Percentiles rank a stretch among this genome's conserved stretches.
Evolutionary conservation across 2,888 invertebrate genomes (phyloP).

Genomic region (Amitus sp.): DNA sequence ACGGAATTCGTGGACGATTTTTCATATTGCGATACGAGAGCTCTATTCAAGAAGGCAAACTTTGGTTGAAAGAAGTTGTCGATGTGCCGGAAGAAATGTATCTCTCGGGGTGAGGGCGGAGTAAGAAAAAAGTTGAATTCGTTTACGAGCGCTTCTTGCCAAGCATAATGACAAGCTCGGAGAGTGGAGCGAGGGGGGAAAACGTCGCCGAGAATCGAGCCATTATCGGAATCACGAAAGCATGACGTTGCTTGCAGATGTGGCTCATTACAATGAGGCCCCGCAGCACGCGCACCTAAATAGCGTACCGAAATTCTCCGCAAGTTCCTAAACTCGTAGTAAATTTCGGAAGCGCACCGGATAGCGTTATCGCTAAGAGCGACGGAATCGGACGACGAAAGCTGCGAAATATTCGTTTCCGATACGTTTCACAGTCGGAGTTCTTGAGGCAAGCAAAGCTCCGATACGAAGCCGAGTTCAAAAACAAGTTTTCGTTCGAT

Average conservation of each 20-base stretch:
- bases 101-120: too few species aligned
- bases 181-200: neutral
- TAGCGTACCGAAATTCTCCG: constrained; percentile 33
- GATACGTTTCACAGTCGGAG: neutral
- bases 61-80: too few species aligned
- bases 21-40: neutral
- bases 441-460: neutral
- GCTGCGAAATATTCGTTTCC: neutral
- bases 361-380: too few species aligned
- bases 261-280: constrained; percentile 28
- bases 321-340: too few species aligned
- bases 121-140: neutral
- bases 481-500: too few species aligned
- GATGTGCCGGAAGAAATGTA: too few species aligned
- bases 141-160: neutral
- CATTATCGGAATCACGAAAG: constrained; percentile 22
- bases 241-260: constrained; percentile 24
- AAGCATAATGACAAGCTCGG: neutral
- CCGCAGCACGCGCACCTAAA: constrained; percentile 35
- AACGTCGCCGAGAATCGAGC: constrained; percentile 13
- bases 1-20: too few species aligned
- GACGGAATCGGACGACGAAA: too few species aligned
- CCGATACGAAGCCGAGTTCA: neutral
- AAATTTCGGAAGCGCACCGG: too few species aligned
- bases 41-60: neutral